Evolutionary conservation across 2,888 invertebrate genomes (phyloP).

Genomic region (Nomada fabriciana): DNA sequence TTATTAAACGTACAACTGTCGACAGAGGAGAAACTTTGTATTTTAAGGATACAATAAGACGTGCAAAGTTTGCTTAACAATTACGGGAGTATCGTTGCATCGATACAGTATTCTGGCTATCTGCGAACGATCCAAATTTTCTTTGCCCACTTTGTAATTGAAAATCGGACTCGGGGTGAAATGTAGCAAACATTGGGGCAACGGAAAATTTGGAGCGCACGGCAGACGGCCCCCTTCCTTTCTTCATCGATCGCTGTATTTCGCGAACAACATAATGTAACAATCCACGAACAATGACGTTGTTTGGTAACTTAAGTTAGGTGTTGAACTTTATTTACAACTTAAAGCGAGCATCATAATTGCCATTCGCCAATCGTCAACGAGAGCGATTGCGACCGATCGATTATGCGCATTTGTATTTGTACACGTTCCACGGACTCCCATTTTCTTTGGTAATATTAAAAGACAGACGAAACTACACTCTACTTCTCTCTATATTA

Average conservation of each 20-base stretch:
- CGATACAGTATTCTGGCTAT: not conserved
- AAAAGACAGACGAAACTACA: conserved; percentile 67
- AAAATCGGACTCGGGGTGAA: not conserved
- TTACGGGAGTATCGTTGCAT: conserved; percentile 48
- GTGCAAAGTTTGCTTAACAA: conserved; percentile 59
- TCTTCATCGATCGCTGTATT: conserved; percentile 22
- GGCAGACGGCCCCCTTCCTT: conserved; percentile 1
- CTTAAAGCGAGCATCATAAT: conserved; percentile 54
- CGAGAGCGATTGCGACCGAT: conserved; percentile 1
- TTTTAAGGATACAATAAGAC: conserved; percentile 70
- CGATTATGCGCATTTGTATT: conserved; percentile 61
- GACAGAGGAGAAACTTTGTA: conserved; percentile 71
- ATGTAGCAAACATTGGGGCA: too few species aligned
- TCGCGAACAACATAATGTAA: conserved; percentile 38
- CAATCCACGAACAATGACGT: conserved; percentile 29
- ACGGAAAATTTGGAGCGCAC: conserved; percentile 27
- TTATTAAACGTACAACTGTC: conserved; percentile 69
- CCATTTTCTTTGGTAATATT: conserved; percentile 74
- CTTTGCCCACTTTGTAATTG: not conserved
- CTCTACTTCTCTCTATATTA: conserved; percentile 62
- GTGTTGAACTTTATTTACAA: conserved; percentile 69
- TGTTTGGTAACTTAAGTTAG: conserved; percentile 68
- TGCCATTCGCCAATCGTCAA: conserved; percentile 6
- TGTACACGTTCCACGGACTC: conserved; percentile 56
- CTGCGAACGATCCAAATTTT: conserved; percentile 43